phyloP scores from a whole-genome alignment of 1,140 invertebrate species.

The Drosophila virilis region DNA sequence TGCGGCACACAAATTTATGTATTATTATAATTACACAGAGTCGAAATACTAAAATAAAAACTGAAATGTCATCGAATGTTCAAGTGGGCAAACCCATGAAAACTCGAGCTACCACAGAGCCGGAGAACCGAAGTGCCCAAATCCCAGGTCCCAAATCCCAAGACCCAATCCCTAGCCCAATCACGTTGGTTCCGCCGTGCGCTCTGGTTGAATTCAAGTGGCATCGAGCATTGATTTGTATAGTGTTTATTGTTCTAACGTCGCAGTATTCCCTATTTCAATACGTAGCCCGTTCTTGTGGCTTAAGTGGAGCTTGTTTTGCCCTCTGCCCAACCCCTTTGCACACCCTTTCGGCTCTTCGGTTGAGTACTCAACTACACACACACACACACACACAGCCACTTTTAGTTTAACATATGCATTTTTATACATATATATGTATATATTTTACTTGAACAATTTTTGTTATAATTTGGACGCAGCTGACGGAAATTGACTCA shows the following conservation, averaged over 20 bases:
- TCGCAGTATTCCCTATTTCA: constrained; percentile 29
- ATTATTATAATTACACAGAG: constrained; percentile 72
- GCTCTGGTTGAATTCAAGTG: constrained; percentile 44
- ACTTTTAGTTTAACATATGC: constrained; percentile 39
- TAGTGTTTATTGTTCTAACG: constrained; percentile 77
- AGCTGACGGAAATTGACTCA: constrained; percentile 81
- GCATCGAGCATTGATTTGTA: constrained; percentile 67
- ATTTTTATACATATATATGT: constrained; percentile 34
- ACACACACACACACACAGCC: constrained; percentile 2
- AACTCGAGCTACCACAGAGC: background rate
- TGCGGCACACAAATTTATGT: constrained; percentile 72
- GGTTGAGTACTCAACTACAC: constrained; percentile 24
- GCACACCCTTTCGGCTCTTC: constrained; percentile 10
- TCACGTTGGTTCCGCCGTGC: background rate
- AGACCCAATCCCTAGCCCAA: constrained; percentile 10
- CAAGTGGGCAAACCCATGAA: constrained; percentile 59
- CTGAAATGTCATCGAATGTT: constrained; percentile 80
- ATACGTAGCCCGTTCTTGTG: constrained; percentile 12
- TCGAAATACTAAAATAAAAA: constrained; percentile 57
- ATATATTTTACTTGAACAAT: constrained; percentile 28
- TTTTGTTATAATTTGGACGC: constrained; percentile 59
- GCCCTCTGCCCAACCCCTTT: background rate
- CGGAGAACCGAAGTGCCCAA: constrained; percentile 4
- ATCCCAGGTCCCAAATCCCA: constrained; percentile 7
- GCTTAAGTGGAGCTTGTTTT: constrained; percentile 42